These are phyloP conservation scores for Porites rus DNA, from an alignment of 92 coral and sea anemone species.

Conservation along the genomic window DNA sequence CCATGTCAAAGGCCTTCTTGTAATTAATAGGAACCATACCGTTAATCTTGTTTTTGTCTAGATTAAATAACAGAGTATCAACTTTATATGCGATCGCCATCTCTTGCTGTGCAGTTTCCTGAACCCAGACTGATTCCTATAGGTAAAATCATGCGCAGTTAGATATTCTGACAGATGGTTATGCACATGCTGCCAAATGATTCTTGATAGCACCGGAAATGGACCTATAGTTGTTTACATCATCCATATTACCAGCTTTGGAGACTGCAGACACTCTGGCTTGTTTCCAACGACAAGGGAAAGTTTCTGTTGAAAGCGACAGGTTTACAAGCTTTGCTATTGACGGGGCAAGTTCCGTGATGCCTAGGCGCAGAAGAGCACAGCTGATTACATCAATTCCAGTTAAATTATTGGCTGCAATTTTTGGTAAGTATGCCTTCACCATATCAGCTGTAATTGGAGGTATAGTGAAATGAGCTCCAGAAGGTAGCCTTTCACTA, in stretches of 20 bases:
- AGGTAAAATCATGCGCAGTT: neutral
- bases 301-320: conserved; percentile 6
- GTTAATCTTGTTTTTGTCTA: no score
- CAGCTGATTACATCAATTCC: conserved; percentile 31
- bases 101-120: no score
- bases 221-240: conserved; percentile 1
- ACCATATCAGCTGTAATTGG: conserved; percentile 24
- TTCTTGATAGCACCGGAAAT: neutral
- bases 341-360: conserved; percentile 9
- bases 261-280: neutral
- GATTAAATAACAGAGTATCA: no score
- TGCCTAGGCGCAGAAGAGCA: conserved; percentile 26
- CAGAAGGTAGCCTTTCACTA: conserved; percentile 11
- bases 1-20: neutral
- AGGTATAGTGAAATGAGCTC: conserved; percentile 24
- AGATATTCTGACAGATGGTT: neutral
- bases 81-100: no score
- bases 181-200: neutral
- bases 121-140: no score
- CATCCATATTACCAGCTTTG: neutral
- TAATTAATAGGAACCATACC: neutral
- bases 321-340: conserved; percentile 34
- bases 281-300: conserved; percentile 16
- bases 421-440: conserved; percentile 24
- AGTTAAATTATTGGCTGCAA: conserved; percentile 32